Percentiles rank a stretch among this genome's conserved stretches.
Conservation (phyloP, 2,797 vertebrate genomes). For the Apogon hyalosoma region DNA sequence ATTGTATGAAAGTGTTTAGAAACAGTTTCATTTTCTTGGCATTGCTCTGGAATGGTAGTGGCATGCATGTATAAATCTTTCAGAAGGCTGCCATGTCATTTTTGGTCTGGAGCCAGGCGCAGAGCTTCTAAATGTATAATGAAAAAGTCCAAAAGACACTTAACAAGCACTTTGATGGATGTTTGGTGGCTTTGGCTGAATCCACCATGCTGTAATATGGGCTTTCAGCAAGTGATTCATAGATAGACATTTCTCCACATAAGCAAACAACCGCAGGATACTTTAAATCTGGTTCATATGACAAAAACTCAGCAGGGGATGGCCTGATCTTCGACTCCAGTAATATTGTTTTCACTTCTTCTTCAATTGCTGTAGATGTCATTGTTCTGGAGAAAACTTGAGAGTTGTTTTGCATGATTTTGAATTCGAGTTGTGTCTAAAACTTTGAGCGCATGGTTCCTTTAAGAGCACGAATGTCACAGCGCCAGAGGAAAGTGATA, state of each 20-base stretch:
- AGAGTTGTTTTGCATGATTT: constrained; percentile 33
- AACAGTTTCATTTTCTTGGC: constrained; percentile 52
- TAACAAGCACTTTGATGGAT: constrained; percentile 78
- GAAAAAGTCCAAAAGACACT: constrained; percentile 74
- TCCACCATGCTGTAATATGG: constrained; percentile 66
- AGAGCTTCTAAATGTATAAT: constrained; percentile 68
- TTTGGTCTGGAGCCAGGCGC: constrained; percentile 58
- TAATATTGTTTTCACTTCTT: constrained; percentile 2
- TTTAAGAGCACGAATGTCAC: constrained; percentile 65
- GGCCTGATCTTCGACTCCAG: constrained; percentile 16
- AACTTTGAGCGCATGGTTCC: constrained; percentile 16
- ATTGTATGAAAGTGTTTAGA: constrained; percentile 30
- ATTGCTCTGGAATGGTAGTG: constrained; percentile 34
- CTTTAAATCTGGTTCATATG: constrained; percentile 61
- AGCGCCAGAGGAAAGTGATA: constrained; percentile 67
- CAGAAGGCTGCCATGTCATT: constrained; percentile 65
- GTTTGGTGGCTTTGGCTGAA: constrained; percentile 69
- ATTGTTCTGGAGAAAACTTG: constrained; percentile 5
- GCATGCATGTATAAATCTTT: constrained; percentile 65
- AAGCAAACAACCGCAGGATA: constrained; percentile 59
- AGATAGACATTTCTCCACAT: constrained; percentile 58
- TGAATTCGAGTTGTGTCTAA: constrained; percentile 20
- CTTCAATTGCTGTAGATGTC: constrained; percentile 54
- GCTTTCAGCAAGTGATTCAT: constrained; percentile 76
- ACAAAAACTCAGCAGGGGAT: constrained; percentile 51